phyloP scores from a whole-genome alignment of 2,113 vertebrate species.

The Halcyon senegalensis region DNA sequence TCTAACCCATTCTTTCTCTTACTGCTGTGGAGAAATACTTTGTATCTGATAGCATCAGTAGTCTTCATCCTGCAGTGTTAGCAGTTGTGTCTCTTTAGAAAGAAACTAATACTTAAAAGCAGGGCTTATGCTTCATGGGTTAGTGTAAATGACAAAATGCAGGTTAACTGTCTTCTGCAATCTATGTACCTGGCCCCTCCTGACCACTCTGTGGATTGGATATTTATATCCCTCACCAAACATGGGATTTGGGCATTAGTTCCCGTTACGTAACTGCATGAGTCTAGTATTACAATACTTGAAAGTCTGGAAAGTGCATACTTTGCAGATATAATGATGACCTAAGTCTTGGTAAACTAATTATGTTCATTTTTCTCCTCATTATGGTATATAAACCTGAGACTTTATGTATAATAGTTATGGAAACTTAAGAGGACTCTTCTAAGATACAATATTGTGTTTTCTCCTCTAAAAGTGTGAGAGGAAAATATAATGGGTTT shows the following conservation, averaged over 20 bases:
- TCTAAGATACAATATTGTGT: neutral
- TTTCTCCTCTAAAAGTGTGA: neutral
- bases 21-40: neutral
- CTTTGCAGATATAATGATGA: neutral
- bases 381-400: neutral
- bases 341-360: neutral
- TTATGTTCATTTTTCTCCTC: neutral
- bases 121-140: neutral
- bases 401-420: neutral
- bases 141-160: neutral
- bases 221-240: neutral
- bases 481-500: neutral
- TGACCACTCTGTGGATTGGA: neutral
- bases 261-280: neutral
- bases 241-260: neutral
- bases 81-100: neutral
- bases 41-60: neutral
- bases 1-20: neutral
- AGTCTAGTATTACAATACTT: neutral
- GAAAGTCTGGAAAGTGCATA: neutral
- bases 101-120: neutral
- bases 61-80: neutral
- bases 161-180: neutral
- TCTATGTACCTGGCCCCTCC: neutral
- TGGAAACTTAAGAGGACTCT: neutral